Conservation (phyloP, 2,113 vertebrate genomes). For the Daphoenositta chrysoptera region DNA sequence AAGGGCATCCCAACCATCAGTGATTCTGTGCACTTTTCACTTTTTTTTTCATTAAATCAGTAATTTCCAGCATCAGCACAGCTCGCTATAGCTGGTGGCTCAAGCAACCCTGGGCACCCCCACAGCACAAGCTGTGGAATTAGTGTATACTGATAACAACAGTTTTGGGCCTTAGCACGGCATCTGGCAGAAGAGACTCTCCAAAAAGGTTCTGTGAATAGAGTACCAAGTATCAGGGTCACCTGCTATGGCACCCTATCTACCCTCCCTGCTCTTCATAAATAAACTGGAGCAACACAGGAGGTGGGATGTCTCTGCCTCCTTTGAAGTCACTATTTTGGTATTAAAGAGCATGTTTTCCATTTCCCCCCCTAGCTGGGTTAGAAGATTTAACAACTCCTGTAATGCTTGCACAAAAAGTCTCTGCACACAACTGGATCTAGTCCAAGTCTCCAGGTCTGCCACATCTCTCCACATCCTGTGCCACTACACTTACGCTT, state of each 20-base stretch:
- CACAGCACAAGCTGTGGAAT: neutral
- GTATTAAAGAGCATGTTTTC: neutral
- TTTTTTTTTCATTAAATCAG: no score
- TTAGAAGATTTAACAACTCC: neutral
- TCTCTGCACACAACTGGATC: neutral
- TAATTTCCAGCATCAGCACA: neutral
- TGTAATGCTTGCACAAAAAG: neutral
- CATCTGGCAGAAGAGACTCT: neutral
- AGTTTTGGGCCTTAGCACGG: neutral
- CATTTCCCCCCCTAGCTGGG: neutral
- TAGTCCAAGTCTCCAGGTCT: neutral
- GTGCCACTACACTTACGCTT: neutral
- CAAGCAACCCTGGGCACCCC: neutral
- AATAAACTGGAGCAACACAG: neutral
- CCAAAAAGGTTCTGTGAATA: neutral
- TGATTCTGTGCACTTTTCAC: neutral
- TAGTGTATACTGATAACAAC: fast-evolving
- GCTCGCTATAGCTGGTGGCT: neutral
- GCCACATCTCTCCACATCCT: neutral
- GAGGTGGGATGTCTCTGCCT: neutral
- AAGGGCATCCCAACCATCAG: neutral
- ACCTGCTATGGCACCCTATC: neutral
- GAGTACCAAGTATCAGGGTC: neutral
- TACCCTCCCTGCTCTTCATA: neutral
- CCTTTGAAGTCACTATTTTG: neutral